Evolutionary conservation across 1,140 invertebrate genomes (phyloP).

Genomic region (Achatina immaculata): DNA sequence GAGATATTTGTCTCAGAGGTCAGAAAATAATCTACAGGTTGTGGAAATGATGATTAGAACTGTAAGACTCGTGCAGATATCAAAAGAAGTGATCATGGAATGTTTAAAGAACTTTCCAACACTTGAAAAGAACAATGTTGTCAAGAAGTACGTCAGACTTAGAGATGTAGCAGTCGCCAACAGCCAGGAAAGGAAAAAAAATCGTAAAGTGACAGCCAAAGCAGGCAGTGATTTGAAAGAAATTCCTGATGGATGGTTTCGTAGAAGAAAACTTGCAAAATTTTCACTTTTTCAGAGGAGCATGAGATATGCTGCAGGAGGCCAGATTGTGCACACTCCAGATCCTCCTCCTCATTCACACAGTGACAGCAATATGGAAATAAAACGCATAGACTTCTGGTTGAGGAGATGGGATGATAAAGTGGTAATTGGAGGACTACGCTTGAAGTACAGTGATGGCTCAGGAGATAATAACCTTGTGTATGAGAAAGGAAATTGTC

Average conservation of each 20-base stretch:
- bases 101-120: background rate
- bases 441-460: background rate
- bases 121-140: background rate
- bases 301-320: slow-evolving; percentile 17
- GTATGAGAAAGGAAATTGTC: background rate
- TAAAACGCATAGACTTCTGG: slow-evolving; percentile 16
- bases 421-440: slow-evolving; percentile 21
- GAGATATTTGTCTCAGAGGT: background rate
- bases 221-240: background rate
- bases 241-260: slow-evolving; percentile 23
- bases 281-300: background rate
- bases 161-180: background rate
- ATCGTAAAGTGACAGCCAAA: background rate
- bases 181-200: background rate
- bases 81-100: background rate
- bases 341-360: background rate
- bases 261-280: background rate
- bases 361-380: slow-evolving; percentile 3
- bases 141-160: slow-evolving; percentile 1
- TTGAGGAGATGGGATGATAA: slow-evolving; percentile 19
- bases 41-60: background rate
- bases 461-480: background rate
- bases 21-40: background rate
- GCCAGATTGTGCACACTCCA: background rate
- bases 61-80: background rate